phyloP scores from a whole-genome alignment of 2,113 vertebrate genomes.

The Plecturocebus donacophilus region DNA sequence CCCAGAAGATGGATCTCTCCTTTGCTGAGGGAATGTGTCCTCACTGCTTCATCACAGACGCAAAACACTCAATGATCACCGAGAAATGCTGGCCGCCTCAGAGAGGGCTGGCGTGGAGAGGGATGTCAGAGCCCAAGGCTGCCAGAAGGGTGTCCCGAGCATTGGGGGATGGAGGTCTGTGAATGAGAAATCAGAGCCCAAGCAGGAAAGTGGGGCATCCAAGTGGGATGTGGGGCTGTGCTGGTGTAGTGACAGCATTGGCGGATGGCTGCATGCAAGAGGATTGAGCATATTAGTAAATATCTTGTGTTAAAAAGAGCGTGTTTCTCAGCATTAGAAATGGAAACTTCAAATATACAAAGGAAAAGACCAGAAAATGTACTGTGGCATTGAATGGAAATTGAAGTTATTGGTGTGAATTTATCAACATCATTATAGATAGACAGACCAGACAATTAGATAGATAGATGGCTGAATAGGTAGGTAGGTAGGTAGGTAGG shows the following conservation, averaged over 20 bases:
- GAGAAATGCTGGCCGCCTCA: background rate
- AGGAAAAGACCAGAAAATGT: background rate
- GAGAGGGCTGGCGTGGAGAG: background rate
- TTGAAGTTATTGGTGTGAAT: no score
- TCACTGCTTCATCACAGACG: no score
- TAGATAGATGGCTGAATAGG: no score
- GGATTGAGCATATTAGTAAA: background rate
- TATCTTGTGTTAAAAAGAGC: background rate
- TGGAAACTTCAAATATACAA: background rate
- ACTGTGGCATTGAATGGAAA: background rate
- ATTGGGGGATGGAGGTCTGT: background rate
- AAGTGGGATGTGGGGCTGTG: no score
- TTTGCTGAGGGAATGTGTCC: background rate
- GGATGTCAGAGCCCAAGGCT: background rate
- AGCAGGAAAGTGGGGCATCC: fast-evolving
- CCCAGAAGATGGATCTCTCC: background rate
- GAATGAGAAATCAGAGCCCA: background rate
- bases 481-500: no score
- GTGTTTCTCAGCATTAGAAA: background rate
- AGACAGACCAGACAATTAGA: background rate
- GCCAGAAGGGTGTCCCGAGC: fast-evolving
- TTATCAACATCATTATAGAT: background rate
- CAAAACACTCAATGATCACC: background rate
- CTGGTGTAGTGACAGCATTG: fast-evolving
- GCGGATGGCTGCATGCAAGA: no score